Evolutionary conservation across 2,797 vertebrate genomes (phyloP).

Genomic region (Scarus forsteni): DNA sequence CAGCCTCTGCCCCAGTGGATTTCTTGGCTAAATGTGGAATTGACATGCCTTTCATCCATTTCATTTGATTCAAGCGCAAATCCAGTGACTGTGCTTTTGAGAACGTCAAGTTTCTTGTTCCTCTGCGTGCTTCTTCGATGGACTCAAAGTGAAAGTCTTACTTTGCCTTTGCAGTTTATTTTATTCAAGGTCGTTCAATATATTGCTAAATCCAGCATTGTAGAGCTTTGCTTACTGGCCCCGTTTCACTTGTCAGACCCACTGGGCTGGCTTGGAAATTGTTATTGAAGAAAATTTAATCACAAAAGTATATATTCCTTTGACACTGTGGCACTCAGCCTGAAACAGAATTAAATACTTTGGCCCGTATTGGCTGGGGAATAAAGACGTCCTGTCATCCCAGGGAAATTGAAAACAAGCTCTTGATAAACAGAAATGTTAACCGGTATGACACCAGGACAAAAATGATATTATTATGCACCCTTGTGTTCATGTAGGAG

Average conservation of each 20-base stretch:
- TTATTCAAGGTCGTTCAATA: constrained; percentile 38
- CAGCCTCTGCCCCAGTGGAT: constrained; percentile 63
- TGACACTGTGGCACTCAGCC: not conserved
- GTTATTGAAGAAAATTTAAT: not conserved
- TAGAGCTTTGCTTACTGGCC: constrained; percentile 6
- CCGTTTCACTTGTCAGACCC: constrained; percentile 17
- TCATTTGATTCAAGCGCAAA: constrained; percentile 71
- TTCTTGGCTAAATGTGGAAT: constrained; percentile 75
- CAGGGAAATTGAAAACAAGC: too few relatives aligned
- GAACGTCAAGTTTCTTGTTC: constrained; percentile 44
- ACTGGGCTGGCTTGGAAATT: not conserved
- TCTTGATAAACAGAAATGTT: too few relatives aligned
- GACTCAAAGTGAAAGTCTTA: constrained; percentile 47
- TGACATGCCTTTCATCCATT: constrained; percentile 72
- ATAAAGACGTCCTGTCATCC: too few relatives aligned
- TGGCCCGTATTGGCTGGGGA: not conserved
- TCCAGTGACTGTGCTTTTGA: constrained; percentile 59
- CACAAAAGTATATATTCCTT: not conserved
- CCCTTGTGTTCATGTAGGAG: too few relatives aligned
- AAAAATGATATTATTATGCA: too few relatives aligned
- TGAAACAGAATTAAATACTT: not conserved
- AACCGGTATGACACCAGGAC: too few relatives aligned
- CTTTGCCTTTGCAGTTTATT: constrained; percentile 41
- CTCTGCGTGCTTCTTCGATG: constrained; percentile 54
- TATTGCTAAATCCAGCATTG: constrained; percentile 23